Conservation (phyloP, 2,797 vertebrate species). For the Phoxinus dragarum region DNA sequence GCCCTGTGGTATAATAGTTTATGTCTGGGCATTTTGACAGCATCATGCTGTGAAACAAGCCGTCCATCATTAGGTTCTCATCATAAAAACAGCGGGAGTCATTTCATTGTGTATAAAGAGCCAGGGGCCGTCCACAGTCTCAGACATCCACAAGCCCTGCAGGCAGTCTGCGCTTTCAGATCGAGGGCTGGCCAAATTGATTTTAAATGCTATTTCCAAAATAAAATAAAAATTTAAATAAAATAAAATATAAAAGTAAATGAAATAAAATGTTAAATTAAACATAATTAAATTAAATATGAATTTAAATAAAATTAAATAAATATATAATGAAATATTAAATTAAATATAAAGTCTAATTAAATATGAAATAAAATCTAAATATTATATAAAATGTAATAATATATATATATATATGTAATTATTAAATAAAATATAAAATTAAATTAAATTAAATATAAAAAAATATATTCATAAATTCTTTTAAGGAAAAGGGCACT, state of each 20-base stretch:
- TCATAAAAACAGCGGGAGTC: constrained; percentile 50
- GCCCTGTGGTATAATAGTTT: constrained; percentile 1
- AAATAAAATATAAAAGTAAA: not conserved
- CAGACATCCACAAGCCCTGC: not conserved
- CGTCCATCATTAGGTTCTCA: constrained; percentile 29
- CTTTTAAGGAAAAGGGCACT: not conserved
- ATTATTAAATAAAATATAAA: no score
- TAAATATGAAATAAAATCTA: no score
- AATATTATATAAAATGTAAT: no score
- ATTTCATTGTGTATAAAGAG: constrained; percentile 15
- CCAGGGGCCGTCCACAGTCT: not conserved
- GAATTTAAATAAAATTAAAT: no score
- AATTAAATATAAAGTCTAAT: no score
- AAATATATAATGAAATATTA: no score
- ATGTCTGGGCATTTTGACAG: constrained; percentile 34
- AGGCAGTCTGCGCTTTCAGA: not conserved
- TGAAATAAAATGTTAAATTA: no score
- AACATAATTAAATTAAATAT: no score
- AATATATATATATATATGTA: no score
- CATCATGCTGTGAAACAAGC: constrained; percentile 32
- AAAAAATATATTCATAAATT: not conserved
- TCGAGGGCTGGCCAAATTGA: not conserved
- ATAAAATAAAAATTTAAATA: not conserved
- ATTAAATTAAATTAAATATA: not conserved
- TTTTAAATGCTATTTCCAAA: not conserved